Evolutionary conservation across 1,140 invertebrate species (phyloP).

Genomic region (Hestina assimilis): DNA sequence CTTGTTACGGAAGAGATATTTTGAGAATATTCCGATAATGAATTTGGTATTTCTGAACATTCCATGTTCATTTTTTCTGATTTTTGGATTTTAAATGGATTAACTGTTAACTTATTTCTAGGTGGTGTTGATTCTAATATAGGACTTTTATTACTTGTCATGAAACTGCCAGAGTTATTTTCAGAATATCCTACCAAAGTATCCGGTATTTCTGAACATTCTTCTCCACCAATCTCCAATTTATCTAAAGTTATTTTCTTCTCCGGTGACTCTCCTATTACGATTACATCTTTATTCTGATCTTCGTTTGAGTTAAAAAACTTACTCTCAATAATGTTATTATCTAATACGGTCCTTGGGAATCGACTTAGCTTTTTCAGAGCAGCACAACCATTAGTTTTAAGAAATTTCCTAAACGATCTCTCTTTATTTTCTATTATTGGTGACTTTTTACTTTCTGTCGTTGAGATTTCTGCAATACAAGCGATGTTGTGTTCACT

Average conservation of each 20-base stretch:
- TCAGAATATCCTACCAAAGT: slow-evolving; percentile 27
- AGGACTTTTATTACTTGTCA: no score
- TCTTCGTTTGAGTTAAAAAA: slow-evolving; percentile 51
- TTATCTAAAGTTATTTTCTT: no score
- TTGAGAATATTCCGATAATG: slow-evolving; percentile 26
- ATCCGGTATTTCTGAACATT: slow-evolving; percentile 20
- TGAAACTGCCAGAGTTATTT: no score
- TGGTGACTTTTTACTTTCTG: slow-evolving; percentile 54
- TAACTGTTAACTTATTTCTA: no score
- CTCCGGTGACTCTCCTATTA: slow-evolving; percentile 46
- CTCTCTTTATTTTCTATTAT: slow-evolving; percentile 66
- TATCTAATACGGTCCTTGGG: slow-evolving; percentile 62
- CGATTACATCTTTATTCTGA: slow-evolving; percentile 5
- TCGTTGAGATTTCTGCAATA: slow-evolving; percentile 26
- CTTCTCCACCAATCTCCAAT: no score
- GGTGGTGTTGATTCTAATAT: no score
- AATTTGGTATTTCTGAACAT: slow-evolving; percentile 21
- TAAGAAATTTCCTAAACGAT: slow-evolving; percentile 56
- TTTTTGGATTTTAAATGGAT: background rate
- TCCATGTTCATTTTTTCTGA: background rate
- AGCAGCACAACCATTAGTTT: slow-evolving; percentile 42
- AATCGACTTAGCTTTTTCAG: slow-evolving; percentile 67
- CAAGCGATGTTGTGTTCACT: slow-evolving; percentile 35
- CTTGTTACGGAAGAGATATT: no score
- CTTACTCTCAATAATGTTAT: slow-evolving; percentile 67